These are phyloP conservation scores for Chelmon rostratus DNA, from an alignment of 2,797 vertebrate genomes.

Conservation along the genomic window DNA sequence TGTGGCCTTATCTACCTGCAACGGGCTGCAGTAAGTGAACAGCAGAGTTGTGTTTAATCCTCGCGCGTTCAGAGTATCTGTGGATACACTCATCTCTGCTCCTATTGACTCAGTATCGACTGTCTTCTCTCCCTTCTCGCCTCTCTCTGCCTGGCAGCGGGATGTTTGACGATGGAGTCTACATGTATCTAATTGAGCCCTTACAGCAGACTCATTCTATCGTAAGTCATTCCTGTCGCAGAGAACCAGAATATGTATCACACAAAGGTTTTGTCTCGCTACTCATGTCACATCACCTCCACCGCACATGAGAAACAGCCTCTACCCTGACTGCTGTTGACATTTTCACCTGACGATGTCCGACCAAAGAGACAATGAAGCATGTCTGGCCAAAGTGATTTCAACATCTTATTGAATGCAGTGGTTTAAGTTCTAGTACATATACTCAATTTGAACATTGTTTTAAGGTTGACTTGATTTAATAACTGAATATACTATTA, in stretches of 20 bases:
- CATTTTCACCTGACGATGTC: conserved; percentile 22
- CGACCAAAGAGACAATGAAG: conserved; percentile 35
- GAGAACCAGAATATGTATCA: conserved; percentile 25
- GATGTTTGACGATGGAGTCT: conserved; percentile 94
- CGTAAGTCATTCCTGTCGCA: conserved; percentile 86
- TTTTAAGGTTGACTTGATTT: not conserved
- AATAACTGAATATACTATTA: not conserved
- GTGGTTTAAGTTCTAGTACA: not conserved
- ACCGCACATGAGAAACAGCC: not conserved
- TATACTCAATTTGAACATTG: not conserved
- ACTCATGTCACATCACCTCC: not conserved
- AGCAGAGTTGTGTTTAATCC: conserved; percentile 37
- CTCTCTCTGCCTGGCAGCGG: conserved; percentile 86
- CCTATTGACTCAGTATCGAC: conserved; percentile 68
- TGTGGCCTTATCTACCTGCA: conserved; percentile 96
- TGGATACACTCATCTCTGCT: conserved; percentile 51
- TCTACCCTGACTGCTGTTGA: not conserved
- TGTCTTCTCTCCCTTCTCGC: conserved; percentile 56
- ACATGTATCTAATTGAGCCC: conserved; percentile 94
- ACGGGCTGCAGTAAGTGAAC: conserved; percentile 96
- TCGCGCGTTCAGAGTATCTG: conserved; percentile 57
- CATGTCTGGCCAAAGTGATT: not conserved
- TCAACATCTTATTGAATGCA: not conserved
- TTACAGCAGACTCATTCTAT: conserved; percentile 88
- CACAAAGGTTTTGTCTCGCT: not conserved